phyloP scores from a whole-genome alignment of 2,797 vertebrate species.

The Mus spretus region DNA sequence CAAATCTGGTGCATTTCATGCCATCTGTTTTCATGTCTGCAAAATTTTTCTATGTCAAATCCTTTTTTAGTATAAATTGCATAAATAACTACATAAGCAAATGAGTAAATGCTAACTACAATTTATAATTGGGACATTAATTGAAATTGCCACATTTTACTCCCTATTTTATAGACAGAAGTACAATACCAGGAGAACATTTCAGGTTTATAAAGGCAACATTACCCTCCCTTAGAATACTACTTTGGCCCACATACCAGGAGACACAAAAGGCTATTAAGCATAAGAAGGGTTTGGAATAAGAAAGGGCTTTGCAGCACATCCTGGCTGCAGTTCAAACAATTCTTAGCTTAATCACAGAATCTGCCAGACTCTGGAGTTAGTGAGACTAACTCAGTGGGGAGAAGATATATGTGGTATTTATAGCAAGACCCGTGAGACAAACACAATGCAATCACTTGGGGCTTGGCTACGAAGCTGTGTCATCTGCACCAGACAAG shows the following conservation, averaged over 20 bases:
- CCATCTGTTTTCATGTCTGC: background rate
- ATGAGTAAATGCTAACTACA: background rate
- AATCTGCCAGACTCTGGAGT: slow-evolving; percentile 10
- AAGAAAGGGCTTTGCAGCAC: slow-evolving; percentile 38
- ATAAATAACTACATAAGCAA: slow-evolving; percentile 4
- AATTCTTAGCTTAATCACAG: slow-evolving; percentile 28
- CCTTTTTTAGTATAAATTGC: background rate
- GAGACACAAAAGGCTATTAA: slow-evolving; percentile 25
- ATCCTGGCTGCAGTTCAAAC: slow-evolving; percentile 28
- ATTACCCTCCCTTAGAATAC: background rate
- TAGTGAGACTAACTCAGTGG: background rate
- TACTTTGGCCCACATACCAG: background rate
- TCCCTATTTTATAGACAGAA: background rate
- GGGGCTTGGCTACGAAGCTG: background rate
- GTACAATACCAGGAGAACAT: background rate
- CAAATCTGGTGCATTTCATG: background rate
- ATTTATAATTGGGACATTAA: background rate
- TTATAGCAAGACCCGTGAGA: background rate
- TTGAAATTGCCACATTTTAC: slow-evolving; percentile 12
- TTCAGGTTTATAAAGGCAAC: slow-evolving; percentile 24
- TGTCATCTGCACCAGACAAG: background rate
- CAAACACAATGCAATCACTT: background rate
- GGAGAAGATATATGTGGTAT: slow-evolving; percentile 53
- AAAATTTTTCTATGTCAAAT: slow-evolving; percentile 32
- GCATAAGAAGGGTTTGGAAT: slow-evolving; percentile 26